phyloP scores from a whole-genome alignment of 1,140 invertebrate species.

The Archivesica marissinica region DNA sequence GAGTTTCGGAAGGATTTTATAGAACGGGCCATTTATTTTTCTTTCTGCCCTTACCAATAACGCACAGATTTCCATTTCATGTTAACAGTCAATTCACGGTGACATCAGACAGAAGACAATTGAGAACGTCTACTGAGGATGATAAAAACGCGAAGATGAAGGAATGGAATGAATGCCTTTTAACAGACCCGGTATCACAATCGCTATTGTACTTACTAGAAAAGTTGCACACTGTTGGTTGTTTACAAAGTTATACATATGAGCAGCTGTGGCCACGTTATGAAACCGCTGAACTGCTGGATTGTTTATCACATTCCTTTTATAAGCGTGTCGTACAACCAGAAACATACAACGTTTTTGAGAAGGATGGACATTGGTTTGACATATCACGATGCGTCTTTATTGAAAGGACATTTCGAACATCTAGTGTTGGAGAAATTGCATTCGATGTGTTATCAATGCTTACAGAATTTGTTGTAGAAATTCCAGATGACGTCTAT shows the following conservation, averaged over 20 bases:
- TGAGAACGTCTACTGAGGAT: conserved; percentile 61
- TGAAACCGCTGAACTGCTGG: background rate
- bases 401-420: conserved; percentile 38
- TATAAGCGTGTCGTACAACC: background rate
- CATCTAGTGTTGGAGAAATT: background rate
- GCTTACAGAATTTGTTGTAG: conserved; percentile 3
- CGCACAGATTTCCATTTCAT: conserved; percentile 65
- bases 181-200: conserved; percentile 58
- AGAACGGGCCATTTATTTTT: conserved; percentile 70
- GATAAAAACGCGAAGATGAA: conserved; percentile 53
- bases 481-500: conserved; percentile 22
- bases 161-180: conserved; percentile 72
- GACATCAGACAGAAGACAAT: conserved; percentile 60
- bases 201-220: conserved; percentile 37
- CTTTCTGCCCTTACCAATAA: conserved; percentile 68
- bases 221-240: background rate
- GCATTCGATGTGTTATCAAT: background rate
- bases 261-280: conserved; percentile 41
- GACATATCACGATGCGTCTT: conserved; percentile 46
- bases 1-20: conserved; percentile 63
- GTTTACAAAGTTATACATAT: conserved; percentile 21
- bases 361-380: conserved; percentile 3
- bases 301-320: background rate
- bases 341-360: background rate
- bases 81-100: conserved; percentile 72